A percentile compares a stretch with the other conserved stretches of the same genome.
Conservation (phyloP, 2,888 invertebrate species). For the Metacarcinus magister region DNA sequence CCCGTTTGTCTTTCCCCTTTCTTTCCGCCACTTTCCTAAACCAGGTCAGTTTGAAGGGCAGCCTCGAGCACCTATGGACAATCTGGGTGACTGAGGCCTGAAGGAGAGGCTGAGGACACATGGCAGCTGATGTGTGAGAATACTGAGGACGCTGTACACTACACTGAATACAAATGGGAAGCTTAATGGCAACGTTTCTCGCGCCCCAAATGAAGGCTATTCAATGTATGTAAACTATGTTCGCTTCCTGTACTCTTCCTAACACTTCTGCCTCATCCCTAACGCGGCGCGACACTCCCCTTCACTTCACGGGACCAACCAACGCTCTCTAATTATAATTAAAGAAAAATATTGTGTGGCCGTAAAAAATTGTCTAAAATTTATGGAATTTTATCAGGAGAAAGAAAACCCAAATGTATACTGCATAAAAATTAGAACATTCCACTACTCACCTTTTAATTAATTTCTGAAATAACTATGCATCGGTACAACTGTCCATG, state of each 20-base stretch:
- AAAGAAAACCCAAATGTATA: not conserved
- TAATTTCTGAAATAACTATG: not conserved
- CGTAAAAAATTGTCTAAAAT: not conserved
- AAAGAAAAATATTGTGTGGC: not conserved
- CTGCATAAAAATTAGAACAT: not conserved
- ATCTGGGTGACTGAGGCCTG: not conserved
- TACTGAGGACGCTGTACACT: not conserved
- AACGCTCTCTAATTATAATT: not conserved
- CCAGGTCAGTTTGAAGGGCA: not conserved
- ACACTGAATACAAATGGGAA: constrained; percentile 12
- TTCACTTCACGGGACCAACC: not conserved
- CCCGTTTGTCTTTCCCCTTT: not conserved
- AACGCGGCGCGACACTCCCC: not conserved
- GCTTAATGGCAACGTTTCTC: constrained; percentile 31
- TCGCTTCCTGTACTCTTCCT: not conserved
- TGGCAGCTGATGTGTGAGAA: not conserved
- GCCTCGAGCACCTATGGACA: not conserved
- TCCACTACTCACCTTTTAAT: not conserved
- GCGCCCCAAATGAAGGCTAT: not conserved
- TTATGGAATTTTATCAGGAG: not conserved
- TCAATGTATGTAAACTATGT: not conserved
- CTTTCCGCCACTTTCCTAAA: not conserved
- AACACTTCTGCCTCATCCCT: not conserved
- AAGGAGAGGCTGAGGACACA: not conserved
- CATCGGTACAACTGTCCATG: not conserved